A percentile compares a stretch with the other conserved stretches of the same genome.
phyloP scores from a whole-genome alignment of 2,797 vertebrate genomes.

The Zonotrichia albicollis region DNA sequence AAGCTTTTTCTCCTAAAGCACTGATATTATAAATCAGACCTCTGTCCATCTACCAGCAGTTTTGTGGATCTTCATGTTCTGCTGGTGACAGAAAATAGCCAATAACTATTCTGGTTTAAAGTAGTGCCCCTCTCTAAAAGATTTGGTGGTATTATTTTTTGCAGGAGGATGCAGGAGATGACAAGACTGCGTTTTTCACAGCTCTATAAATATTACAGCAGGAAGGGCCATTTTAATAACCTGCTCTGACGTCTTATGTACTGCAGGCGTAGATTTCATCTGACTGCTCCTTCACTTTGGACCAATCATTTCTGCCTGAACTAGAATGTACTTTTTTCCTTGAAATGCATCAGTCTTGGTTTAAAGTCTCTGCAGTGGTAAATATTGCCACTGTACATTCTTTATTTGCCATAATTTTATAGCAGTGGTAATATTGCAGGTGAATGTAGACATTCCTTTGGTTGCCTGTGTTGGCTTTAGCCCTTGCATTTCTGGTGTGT shows the following conservation, averaged over 20 bases:
- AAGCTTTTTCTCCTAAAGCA: background rate
- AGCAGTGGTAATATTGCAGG: background rate
- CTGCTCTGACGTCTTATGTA: background rate
- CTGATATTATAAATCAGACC: background rate
- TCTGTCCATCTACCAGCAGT: background rate
- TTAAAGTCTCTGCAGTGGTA: background rate
- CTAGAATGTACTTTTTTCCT: background rate
- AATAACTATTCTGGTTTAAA: background rate
- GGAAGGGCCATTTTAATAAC: slow-evolving; percentile 31
- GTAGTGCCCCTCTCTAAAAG: background rate
- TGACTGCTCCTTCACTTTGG: background rate
- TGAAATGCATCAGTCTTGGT: background rate
- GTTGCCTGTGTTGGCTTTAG: background rate
- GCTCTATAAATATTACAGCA: slow-evolving; percentile 18
- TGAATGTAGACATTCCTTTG: background rate
- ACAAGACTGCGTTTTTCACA: background rate
- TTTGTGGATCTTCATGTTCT: background rate
- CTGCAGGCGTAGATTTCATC: background rate
- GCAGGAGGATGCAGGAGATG: background rate
- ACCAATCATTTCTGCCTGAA: slow-evolving; percentile 7
- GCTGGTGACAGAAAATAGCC: background rate
- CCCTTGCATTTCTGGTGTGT: background rate
- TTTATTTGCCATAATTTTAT: background rate
- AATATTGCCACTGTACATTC: background rate
- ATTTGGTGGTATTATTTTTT: background rate